Base-by-base conservation (phyloP, 2,888 invertebrate genomes). In the Zaprionus obscuricornis region DNA sequence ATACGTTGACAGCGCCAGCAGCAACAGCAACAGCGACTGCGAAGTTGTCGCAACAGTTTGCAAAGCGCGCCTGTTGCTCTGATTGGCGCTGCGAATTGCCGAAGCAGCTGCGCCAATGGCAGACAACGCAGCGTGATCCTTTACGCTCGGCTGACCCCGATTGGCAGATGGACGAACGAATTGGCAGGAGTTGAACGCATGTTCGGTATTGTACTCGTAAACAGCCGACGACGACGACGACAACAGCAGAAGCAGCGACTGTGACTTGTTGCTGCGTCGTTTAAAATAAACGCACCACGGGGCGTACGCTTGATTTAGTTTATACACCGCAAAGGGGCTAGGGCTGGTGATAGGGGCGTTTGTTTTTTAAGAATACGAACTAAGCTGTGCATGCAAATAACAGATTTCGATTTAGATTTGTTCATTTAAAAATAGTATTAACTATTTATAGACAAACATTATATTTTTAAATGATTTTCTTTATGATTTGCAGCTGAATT, bases 1-100 rank as follows among this genome's bases (percentile, higher is more conserved):
- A 37, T 60, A 16, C 66, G n/a, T n/a, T n/a, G 24, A 6, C 24
- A 24, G 8, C 14, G 24, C n/a, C n/a, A n/a, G 24, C 24, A 8
- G 4, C 24, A 24, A 24, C 24, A 6, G 24, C 34, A 8, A n/a
- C 14, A 17, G 8, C 34, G 7, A 2, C 18, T 18, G 1, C 64
- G 45, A 45, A 55, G 52, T 46, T 22, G 26, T 46, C 24, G 20
- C 56, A 46, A 47, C 54, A 40, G 60, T 63, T 66, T 62, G 39
- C 56, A 55, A n/a, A n/a, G n/a, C n/a, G 47, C 46, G 83, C 72
- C 65, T 67, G 79, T 78, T 71, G 78, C 63, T 74, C 50, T 71
- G 85, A 84, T 81, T 84, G 78, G 85, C 42, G 34, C 42, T 3
- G 54, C 22, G 33, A 36, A 18, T 24, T 26, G 31, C 36, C 43